Evolutionary conservation across 2,113 vertebrate species (phyloP).

Genomic region (Cyanocitta stelleri): DNA sequence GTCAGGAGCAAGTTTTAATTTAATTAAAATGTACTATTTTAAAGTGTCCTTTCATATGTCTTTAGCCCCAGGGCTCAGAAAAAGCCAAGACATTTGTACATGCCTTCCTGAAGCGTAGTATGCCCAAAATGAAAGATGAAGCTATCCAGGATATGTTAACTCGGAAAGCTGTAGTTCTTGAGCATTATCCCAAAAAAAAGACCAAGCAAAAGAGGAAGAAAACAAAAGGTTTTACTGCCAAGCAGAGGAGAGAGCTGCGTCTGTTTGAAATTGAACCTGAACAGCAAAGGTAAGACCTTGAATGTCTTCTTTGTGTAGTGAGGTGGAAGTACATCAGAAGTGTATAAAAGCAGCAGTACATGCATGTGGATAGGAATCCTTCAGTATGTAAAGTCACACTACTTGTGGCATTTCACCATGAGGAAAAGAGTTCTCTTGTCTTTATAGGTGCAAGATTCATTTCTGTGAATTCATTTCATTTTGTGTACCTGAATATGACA

Average conservation of each 20-base stretch:
- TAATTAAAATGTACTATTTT: fast-evolving
- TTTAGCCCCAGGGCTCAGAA: conserved; percentile 50
- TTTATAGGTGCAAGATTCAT: not conserved
- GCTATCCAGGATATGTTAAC: conserved; percentile 58
- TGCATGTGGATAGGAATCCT: fast-evolving
- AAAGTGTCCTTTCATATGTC: not conserved
- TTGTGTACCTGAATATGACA: not conserved
- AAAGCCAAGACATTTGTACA: conserved; percentile 74
- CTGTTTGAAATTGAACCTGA: conserved; percentile 84
- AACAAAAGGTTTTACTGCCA: conserved; percentile 76
- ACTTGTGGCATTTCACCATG: fast-evolving
- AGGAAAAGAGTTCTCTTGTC: not conserved
- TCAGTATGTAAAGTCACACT: not conserved
- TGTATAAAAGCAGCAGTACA: fast-evolving
- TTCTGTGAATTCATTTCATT: not conserved
- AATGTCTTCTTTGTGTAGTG: not conserved
- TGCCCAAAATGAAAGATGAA: not conserved
- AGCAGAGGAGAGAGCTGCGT: conserved; percentile 72
- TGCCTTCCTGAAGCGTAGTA: conserved; percentile 79
- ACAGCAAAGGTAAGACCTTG: conserved; percentile 75
- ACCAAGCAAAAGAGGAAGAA: conserved; percentile 61
- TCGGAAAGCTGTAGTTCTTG: conserved; percentile 82
- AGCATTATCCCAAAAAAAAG: conserved; percentile 61
- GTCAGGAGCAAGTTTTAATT: not conserved
- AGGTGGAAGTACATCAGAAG: not conserved